A percentile compares a stretch with the other conserved stretches of the same genome.
Conservation (phyloP, 1,140 invertebrate species). For the Leptinotarsa defecta region DNA sequence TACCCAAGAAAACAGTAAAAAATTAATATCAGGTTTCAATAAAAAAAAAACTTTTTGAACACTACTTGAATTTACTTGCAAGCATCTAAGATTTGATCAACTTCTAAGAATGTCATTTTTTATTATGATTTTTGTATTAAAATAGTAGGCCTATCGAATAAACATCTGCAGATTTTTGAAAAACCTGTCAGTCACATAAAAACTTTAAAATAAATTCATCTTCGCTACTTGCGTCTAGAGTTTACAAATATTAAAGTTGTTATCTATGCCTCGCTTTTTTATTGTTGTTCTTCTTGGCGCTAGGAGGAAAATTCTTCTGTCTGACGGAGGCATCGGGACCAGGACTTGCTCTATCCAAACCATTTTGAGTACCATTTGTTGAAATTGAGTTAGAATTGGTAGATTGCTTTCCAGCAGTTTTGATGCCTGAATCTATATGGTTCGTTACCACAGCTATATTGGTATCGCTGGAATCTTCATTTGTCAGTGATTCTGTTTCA, state of each 20-base stretch:
- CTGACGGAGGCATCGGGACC: constrained; percentile 58
- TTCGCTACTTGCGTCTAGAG: no score
- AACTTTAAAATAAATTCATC: no score
- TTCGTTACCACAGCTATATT: constrained; percentile 68
- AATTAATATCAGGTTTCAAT: no score
- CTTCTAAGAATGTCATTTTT: no score
- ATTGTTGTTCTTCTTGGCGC: constrained; percentile 69
- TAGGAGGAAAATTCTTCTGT: constrained; percentile 66
- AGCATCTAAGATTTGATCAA: no score
- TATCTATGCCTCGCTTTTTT: constrained; percentile 74
- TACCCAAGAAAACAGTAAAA: no score
- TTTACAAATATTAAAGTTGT: constrained; percentile 37
- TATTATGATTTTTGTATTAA: no score
- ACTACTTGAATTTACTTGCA: no score
- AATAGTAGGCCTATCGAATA: no score
- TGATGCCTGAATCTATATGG: constrained; percentile 68
- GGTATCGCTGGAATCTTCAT: constrained; percentile 74
- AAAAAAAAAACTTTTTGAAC: no score
- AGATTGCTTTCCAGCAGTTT: constrained; percentile 67
- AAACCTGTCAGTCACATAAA: no score
- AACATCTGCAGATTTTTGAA: no score
- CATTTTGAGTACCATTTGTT: constrained; percentile 61
- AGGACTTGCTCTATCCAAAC: constrained; percentile 59
- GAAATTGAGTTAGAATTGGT: constrained; percentile 51
- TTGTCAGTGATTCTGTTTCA: constrained; percentile 87